phyloP scores from a whole-genome alignment of 2,113 vertebrate genomes.

The Syrrhaptes paradoxus region DNA sequence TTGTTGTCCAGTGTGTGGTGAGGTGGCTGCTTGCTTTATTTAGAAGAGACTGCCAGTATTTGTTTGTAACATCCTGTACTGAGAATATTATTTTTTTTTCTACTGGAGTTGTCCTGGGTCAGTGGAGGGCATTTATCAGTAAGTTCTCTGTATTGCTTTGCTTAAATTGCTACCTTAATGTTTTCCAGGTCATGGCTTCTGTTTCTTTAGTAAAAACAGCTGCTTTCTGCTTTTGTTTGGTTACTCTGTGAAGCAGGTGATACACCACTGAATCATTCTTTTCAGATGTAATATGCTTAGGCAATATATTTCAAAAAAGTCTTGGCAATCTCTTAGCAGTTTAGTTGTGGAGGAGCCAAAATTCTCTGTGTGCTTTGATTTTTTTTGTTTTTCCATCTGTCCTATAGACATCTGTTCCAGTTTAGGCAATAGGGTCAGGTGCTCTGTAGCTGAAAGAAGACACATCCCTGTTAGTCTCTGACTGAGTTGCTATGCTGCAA shows the following conservation, averaged over 20 bases:
- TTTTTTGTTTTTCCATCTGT: not conserved
- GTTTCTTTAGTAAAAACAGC: not conserved
- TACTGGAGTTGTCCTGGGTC: not conserved
- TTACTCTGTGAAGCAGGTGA: not conserved
- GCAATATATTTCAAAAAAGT: not conserved
- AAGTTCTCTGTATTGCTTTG: not conserved
- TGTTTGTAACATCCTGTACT: not conserved
- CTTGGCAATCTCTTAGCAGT: not conserved
- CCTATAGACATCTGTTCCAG: not conserved
- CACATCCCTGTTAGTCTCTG: not conserved
- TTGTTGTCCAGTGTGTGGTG: fast-evolving
- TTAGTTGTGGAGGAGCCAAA: not conserved
- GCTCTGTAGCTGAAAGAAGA: not conserved
- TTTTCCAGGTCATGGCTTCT: not conserved
- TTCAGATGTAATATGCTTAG: not conserved
- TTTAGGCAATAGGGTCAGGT: not conserved
- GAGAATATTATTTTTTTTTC: not conserved
- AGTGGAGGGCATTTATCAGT: not conserved
- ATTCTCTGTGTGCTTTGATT: not conserved
- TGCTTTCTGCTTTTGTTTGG: not conserved
- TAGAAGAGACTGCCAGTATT: not conserved
- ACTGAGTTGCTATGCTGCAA: not conserved
- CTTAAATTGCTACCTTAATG: not conserved
- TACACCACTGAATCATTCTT: not conserved
- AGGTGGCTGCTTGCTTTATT: not conserved